These are phyloP conservation scores for Caenorhabditis doughertyi DNA, from an alignment of 2,888 invertebrate species.

Conservation along the genomic window DNA sequence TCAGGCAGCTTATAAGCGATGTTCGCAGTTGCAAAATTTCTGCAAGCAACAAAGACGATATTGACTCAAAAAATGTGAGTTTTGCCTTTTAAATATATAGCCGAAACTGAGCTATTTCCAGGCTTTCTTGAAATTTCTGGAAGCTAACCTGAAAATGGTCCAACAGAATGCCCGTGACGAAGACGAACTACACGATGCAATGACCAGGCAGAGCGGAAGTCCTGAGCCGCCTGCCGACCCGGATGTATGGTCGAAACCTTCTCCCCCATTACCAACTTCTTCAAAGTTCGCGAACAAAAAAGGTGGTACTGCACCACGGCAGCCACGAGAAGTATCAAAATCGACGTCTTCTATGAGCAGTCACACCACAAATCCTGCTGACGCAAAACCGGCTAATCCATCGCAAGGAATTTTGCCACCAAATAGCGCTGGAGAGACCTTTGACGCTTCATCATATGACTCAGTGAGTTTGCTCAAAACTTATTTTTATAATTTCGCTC, in stretches of 20 bases:
- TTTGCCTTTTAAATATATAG: not conserved
- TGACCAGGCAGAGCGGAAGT: conserved; percentile 48
- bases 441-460: conserved; percentile 52
- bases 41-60: conserved; percentile 33
- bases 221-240: conserved; percentile 66
- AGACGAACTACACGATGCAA: conserved; percentile 25
- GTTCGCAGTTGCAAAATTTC: conserved; percentile 17
- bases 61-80: conserved; percentile 38
- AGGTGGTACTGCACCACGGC: not conserved
- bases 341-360: conserved; percentile 9
- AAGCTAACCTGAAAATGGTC: conserved; percentile 21
- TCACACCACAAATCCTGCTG: not conserved
- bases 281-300: conserved; percentile 29
- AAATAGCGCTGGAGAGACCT: conserved; percentile 52
- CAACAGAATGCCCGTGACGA: conserved; percentile 36
- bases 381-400: conserved; percentile 36
- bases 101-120: not conserved
- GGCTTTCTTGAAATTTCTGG: conserved; percentile 33
- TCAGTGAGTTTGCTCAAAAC: conserved; percentile 3
- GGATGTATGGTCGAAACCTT: conserved; percentile 62
- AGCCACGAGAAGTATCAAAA: conserved; percentile 30
- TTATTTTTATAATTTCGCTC: not conserved
- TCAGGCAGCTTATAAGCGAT: conserved; percentile 27
- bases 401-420: conserved; percentile 51
- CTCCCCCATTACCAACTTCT: conserved; percentile 30